phyloP scores from a whole-genome alignment of 2,113 vertebrate genomes.

The Ciconia boyciana region DNA sequence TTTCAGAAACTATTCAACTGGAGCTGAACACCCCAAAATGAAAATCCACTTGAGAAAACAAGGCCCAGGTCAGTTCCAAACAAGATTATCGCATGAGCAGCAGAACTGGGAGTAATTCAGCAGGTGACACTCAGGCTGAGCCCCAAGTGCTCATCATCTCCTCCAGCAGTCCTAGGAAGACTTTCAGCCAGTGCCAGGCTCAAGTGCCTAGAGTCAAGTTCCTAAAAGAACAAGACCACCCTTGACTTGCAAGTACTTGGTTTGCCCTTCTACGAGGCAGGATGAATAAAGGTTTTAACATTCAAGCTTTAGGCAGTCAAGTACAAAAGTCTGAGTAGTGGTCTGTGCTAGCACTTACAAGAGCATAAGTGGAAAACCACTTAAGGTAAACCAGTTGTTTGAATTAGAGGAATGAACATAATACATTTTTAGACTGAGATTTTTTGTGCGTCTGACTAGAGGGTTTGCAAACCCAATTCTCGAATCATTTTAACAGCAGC shows the following conservation, averaged over 20 bases:
- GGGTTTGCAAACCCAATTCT: not conserved
- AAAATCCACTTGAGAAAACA: not conserved
- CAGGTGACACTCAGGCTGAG: not conserved
- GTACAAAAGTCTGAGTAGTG: not conserved
- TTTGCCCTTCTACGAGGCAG: not conserved
- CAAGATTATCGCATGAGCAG: not conserved
- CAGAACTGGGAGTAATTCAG: conserved; percentile 44
- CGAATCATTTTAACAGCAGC: not conserved
- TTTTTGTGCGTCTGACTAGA: not conserved
- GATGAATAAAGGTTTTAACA: not conserved
- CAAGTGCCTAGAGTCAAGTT: not conserved
- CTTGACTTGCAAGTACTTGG: not conserved
- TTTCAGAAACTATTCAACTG: not conserved
- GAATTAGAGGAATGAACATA: not conserved
- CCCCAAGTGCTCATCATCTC: not conserved
- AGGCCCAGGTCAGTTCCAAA: not conserved
- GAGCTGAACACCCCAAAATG: not conserved
- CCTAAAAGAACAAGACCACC: not conserved
- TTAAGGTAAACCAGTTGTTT: not conserved
- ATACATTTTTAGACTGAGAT: not conserved
- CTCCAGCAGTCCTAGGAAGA: not conserved
- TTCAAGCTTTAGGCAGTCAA: not conserved
- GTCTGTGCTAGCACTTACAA: not conserved
- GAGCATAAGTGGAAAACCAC: not conserved
- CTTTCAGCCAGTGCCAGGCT: not conserved